phyloP scores from a whole-genome alignment of 1,140 invertebrate genomes.

The Drosophila rhopaloa region DNA sequence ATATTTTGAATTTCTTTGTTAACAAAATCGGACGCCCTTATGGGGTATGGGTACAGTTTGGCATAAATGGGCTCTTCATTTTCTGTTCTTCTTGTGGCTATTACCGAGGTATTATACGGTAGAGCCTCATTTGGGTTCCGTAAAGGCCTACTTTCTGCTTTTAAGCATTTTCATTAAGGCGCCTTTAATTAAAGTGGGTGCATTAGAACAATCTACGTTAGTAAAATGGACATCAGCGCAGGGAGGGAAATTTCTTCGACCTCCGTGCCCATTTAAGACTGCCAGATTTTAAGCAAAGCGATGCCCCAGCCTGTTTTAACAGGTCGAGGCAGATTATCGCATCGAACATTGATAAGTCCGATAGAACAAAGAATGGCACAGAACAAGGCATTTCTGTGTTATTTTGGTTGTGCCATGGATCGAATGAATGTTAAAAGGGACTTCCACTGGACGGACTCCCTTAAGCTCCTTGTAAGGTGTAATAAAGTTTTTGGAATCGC shows the following conservation, averaged over 20 bases:
- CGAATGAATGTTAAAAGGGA: background rate
- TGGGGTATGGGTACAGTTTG: no score
- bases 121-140: no score
- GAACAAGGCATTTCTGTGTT: slow-evolving; percentile 1
- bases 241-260: background rate
- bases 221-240: no score
- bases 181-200: no score
- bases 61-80: no score
- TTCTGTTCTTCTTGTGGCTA: no score
- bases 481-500: background rate
- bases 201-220: no score
- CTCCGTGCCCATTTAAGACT: background rate
- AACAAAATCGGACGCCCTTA: no score
- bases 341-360: background rate
- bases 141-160: no score
- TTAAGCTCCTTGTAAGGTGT: background rate
- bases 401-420: background rate
- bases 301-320: background rate
- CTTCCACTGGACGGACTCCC: background rate
- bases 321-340: background rate
- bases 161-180: no score
- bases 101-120: no score
- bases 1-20: no score
- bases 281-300: background rate
- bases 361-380: background rate